Conservation (phyloP, 2,888 invertebrate species). For the Drosophila quinaria region DNA sequence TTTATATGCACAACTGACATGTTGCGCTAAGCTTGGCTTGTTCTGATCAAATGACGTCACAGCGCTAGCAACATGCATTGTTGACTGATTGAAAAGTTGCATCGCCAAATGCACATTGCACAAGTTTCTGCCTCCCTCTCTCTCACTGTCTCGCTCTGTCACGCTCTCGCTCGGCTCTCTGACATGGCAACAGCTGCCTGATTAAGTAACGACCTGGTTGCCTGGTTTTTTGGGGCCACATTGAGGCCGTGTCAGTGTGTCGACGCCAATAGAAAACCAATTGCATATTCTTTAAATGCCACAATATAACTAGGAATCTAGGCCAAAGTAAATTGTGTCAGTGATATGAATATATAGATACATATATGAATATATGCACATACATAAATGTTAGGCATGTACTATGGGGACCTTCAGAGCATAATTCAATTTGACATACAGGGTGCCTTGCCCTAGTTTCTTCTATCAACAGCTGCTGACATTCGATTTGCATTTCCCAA, state of each 20-base stretch:
- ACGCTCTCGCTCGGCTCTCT: slow-evolving; percentile 18
- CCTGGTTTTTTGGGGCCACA: slow-evolving; percentile 61
- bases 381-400: slow-evolving; percentile 5
- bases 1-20: slow-evolving; percentile 11
- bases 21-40: slow-evolving; percentile 55
- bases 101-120: slow-evolving; percentile 34
- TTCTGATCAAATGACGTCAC: slow-evolving; percentile 62
- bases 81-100: slow-evolving; percentile 18
- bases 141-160: neutral
- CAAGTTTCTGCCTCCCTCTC: slow-evolving; percentile 6
- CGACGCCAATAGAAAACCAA: slow-evolving; percentile 39
- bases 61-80: slow-evolving; percentile 61
- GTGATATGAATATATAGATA: slow-evolving; percentile 36
- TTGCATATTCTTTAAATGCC: slow-evolving; percentile 32
- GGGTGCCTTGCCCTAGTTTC: slow-evolving; percentile 52
- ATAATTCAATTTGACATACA: slow-evolving; percentile 65
- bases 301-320: slow-evolving; percentile 45
- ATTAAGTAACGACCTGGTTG: slow-evolving; percentile 76
- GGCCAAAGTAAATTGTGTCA: slow-evolving; percentile 58
- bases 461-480: slow-evolving; percentile 44
- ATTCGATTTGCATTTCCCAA: slow-evolving; percentile 47
- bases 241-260: slow-evolving; percentile 75
- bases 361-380: slow-evolving; percentile 4
- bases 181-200: slow-evolving; percentile 64
- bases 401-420: slow-evolving; percentile 54